Conservation (phyloP, 2,113 vertebrate genomes). For the Nansenia antarctica region DNA sequence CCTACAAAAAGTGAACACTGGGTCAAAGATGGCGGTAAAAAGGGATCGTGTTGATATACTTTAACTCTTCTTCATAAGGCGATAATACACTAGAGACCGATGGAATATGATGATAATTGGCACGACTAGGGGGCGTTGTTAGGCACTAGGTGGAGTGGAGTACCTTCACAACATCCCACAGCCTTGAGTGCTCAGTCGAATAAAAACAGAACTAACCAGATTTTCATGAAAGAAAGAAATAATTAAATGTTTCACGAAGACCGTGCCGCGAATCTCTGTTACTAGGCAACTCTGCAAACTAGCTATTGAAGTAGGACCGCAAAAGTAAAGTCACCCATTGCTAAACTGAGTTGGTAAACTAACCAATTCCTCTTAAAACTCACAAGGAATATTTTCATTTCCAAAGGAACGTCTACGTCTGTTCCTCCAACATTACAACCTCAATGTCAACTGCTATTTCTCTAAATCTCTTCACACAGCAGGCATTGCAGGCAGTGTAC, state of each 20-base stretch:
- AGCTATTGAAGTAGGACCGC: not conserved
- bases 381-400: too few relatives aligned
- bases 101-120: not conserved
- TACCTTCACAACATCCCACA: not conserved
- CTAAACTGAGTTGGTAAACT: too few relatives aligned
- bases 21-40: not conserved
- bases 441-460: not conserved
- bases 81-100: not conserved
- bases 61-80: not conserved
- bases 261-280: not conserved
- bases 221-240: not conserved
- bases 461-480: not conserved
- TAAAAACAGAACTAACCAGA: not conserved
- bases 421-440: not conserved
- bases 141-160: not conserved
- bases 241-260: not conserved
- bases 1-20: not conserved
- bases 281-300: not conserved
- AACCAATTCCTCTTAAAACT: not conserved
- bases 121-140: not conserved
- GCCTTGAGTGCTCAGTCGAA: not conserved
- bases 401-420: too few relatives aligned
- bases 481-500: not conserved
- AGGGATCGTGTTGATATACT: not conserved
- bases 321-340: too few relatives aligned